Conservation (phyloP, 1,140 invertebrate genomes). For the Lepidurus apus region DNA sequence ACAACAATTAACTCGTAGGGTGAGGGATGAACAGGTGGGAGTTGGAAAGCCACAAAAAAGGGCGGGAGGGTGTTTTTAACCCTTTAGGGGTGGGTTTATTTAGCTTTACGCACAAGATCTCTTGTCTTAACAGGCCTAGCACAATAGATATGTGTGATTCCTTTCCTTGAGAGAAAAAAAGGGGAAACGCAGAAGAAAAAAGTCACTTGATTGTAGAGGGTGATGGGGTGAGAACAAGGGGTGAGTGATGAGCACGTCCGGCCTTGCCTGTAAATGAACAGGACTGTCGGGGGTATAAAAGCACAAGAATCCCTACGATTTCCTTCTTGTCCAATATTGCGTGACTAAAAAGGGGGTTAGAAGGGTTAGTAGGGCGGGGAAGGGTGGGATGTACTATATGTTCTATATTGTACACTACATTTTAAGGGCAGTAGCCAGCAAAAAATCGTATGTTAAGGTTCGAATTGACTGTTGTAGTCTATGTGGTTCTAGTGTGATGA, state of each 20-base stretch:
- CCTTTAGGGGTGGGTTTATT: background rate
- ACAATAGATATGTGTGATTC: background rate
- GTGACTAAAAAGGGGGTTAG: background rate
- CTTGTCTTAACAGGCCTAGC: background rate
- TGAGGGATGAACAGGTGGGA: background rate
- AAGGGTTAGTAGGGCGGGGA: no score
- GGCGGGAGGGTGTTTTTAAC: background rate
- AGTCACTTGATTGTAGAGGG: background rate
- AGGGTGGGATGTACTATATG: no score
- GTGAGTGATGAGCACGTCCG: background rate
- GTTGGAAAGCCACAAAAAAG: background rate
- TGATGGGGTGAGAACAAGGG: background rate
- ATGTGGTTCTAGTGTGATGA: no score
- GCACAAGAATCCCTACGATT: slow-evolving; percentile 13
- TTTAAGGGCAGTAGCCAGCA: no score
- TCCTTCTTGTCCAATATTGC: background rate
- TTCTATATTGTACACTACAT: no score
- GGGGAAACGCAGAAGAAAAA: background rate
- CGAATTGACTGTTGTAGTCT: no score
- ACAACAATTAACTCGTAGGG: slow-evolving; percentile 16
- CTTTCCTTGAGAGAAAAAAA: background rate
- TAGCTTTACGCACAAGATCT: background rate
- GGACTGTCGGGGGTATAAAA: background rate
- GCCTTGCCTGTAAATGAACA: slow-evolving; percentile 5
- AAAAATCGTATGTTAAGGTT: no score